These are phyloP conservation scores for Chelon auratus DNA, from an alignment of 2,797 vertebrate genomes.

Conservation along the genomic window DNA sequence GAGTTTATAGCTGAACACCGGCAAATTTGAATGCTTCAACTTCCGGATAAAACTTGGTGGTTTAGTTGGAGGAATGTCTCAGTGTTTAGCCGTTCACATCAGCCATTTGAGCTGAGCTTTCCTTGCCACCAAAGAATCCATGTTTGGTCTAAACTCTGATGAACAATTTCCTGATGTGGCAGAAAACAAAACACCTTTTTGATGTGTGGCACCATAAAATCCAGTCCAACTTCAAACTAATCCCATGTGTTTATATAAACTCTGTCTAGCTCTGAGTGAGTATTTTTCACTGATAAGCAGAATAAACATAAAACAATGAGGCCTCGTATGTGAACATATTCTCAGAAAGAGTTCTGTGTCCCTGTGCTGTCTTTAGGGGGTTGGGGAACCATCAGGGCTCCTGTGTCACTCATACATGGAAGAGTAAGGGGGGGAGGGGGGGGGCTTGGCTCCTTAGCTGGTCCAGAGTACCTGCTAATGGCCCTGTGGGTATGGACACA, in stretches of 20 bases:
- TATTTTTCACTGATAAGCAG: too few species aligned
- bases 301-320: neutral
- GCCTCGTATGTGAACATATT: neutral
- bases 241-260: too few species aligned
- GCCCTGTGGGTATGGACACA: constrained; percentile 41
- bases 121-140: neutral
- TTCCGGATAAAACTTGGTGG: neutral
- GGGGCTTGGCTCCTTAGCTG: constrained; percentile 42
- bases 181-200: neutral
- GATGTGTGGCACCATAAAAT: neutral
- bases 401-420: constrained; percentile 72
- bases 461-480: constrained; percentile 74
- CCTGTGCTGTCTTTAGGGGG: constrained; percentile 42
- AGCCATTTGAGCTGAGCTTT: neutral
- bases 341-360: constrained; percentile 35
- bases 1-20: neutral
- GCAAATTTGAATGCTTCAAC: neutral
- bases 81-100: neutral
- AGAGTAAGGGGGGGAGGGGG: neutral
- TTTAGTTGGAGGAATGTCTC: neutral
- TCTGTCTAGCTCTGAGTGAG: too few species aligned
- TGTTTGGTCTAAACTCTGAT: neutral
- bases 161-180: constrained; percentile 2
- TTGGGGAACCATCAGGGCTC: constrained; percentile 56
- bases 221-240: neutral